Evolutionary conservation across 53 echinoderm and acorn worm genomes (phyloP).

Genomic region (Holothuria scabra): DNA sequence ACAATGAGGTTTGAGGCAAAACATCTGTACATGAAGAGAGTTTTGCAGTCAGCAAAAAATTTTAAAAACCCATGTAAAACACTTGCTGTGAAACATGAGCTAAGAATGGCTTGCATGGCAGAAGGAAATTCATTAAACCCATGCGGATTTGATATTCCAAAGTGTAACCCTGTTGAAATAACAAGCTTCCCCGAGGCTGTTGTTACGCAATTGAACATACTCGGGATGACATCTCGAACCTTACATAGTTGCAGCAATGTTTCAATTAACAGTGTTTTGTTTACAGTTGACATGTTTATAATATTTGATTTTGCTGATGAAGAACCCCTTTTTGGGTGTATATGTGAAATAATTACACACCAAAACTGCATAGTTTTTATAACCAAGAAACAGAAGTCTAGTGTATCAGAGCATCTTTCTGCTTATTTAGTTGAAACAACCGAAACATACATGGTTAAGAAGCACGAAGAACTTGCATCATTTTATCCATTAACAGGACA

Average conservation of each 20-base stretch:
- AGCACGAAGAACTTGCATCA: constrained; percentile 7
- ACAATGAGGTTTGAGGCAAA: constrained; percentile 1
- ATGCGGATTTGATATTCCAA: constrained; percentile 11
- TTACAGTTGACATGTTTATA: no score
- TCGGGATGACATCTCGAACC: no score
- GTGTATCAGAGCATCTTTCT: neutral
- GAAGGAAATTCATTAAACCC: neutral
- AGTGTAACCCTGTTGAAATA: constrained; percentile 10
- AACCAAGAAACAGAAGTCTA: neutral
- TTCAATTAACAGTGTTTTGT: no score
- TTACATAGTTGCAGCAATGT: no score
- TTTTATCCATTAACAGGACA: constrained; percentile 12
- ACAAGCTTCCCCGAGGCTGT: neutral
- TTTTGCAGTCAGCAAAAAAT: constrained; percentile 25
- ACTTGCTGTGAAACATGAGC: neutral
- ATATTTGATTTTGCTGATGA: constrained; percentile 1
- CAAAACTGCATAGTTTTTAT: neutral
- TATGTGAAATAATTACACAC: constrained; percentile 1
- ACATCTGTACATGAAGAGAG: constrained; percentile 14
- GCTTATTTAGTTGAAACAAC: constrained; percentile 3
- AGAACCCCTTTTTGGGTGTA: constrained; percentile 25
- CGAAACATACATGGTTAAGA: neutral
- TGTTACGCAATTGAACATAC: no score
- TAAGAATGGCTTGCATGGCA: constrained; percentile 22
- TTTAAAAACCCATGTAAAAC: constrained; percentile 31